These are phyloP conservation scores for Chaetodon auriga DNA, from an alignment of 2,113 vertebrate species.

Conservation along the genomic window DNA sequence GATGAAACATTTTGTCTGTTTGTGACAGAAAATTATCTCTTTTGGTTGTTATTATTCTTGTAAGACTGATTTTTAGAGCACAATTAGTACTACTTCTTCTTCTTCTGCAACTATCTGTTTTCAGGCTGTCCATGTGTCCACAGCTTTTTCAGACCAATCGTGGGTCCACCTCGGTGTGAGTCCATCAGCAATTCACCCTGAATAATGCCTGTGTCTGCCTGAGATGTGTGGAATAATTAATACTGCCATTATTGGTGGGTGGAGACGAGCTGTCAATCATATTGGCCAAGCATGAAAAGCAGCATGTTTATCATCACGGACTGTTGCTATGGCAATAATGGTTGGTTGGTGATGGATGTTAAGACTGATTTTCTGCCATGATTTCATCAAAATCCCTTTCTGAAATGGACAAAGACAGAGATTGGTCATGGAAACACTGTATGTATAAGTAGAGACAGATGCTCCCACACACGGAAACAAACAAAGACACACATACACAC, in stretches of 20 bases:
- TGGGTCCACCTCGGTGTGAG: slow-evolving; percentile 43
- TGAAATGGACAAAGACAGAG: slow-evolving; percentile 38
- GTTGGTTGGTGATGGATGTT: slow-evolving; percentile 48
- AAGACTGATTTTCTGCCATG: slow-evolving; percentile 43
- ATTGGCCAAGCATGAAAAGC: slow-evolving; percentile 68
- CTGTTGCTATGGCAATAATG: slow-evolving; percentile 77
- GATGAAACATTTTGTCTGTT: slow-evolving; percentile 50
- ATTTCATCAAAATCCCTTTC: slow-evolving; percentile 31
- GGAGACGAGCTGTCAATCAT: slow-evolving; percentile 78
- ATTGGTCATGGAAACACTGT: slow-evolving; percentile 10
- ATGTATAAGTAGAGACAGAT: neutral
- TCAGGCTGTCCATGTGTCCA: slow-evolving; percentile 21
- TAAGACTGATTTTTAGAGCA: slow-evolving; percentile 15
- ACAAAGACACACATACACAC: slow-evolving; percentile 22
- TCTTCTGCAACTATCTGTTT: slow-evolving; percentile 1
- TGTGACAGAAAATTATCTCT: slow-evolving; percentile 22
- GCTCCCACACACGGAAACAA: slow-evolving; percentile 7
- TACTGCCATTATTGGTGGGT: slow-evolving; percentile 79
- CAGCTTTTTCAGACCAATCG: neutral
- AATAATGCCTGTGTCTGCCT: slow-evolving; percentile 66
- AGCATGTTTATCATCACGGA: slow-evolving; percentile 70
- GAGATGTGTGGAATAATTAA: slow-evolving; percentile 79
- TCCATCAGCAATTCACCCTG: slow-evolving; percentile 76
- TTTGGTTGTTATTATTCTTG: neutral
- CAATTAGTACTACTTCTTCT: neutral